phyloP scores from a whole-genome alignment of 2,113 vertebrate genomes.

The Himantopus leucocephalus region DNA sequence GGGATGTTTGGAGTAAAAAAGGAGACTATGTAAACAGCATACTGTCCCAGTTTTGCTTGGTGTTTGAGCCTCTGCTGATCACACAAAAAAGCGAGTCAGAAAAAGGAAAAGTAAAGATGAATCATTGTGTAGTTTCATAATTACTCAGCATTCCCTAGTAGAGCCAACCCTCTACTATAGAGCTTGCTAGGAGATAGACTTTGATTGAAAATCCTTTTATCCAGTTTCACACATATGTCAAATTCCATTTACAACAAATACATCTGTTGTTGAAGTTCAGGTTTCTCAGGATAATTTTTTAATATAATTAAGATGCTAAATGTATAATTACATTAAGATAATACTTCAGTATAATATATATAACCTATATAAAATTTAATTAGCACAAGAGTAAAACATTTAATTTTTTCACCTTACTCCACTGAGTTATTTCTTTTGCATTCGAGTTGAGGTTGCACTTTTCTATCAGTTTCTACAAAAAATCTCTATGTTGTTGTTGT shows the following conservation, averaged over 20 bases:
- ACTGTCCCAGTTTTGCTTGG: neutral
- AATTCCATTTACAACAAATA: neutral
- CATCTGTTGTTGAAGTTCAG: neutral
- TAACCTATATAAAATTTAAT: neutral
- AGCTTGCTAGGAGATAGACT: neutral
- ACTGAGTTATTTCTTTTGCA: neutral
- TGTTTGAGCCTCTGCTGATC: neutral
- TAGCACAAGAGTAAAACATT: neutral
- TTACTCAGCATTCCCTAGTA: neutral
- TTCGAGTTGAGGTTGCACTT: neutral
- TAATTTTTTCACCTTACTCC: neutral
- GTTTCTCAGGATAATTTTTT: neutral
- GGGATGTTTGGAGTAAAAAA: constrained; percentile 14
- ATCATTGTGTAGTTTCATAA: neutral
- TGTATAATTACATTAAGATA: neutral
- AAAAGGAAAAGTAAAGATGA: neutral
- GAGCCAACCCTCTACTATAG: neutral
- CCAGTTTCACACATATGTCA: neutral
- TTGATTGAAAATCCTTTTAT: neutral
- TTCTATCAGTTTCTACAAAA: neutral
- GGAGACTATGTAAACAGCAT: neutral
- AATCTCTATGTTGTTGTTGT: neutral
- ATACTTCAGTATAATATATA: neutral
- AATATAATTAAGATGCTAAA: neutral
- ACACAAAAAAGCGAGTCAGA: neutral